Evolutionary conservation across 2,113 vertebrate genomes (phyloP), one percentile per base, ranked within the genome.

Genomic region (Callipepla californica): DNA sequence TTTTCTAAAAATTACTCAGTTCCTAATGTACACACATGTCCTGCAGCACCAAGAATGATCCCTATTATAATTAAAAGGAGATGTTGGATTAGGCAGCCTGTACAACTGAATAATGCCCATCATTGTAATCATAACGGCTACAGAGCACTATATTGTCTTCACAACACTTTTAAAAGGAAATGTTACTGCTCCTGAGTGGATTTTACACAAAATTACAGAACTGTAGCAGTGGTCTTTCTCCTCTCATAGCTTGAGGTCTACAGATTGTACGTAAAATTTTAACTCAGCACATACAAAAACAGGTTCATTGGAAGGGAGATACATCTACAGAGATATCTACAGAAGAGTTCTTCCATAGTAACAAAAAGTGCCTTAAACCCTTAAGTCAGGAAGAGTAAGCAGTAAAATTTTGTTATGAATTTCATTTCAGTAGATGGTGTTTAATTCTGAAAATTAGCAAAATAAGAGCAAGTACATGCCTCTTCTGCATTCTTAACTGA

Each of bases 171-270:
- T 44, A 32, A 81, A 67, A 83, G 5, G 6, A 75, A 91, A 53
- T 77, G 55, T 30, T 67, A 32, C 59, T 77, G 3, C 17, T 74
- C 30, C 44, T 44, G 23, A 34, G 25, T 73, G 26, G 22, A 72
- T 45, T 42, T 90, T 69, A 32, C 28, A 10, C 48, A 73, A 63
- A 61, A 66, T 93, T 88, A 70, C 2, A 22, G 80, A 95, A 94
- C 55, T 32, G 20, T 55, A 72, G 32, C 18, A 57, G 48, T 80
- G 77, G 23, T 74, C 10, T 67, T 87, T 45, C 68, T 91, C 69
- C 30, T 70, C 36, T 57, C 58, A 44, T 19, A 88, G 40, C 15
- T 85, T 69, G 59, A 68, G 6, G 5, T 68, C 75, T 40, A 78
- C 26, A 75, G 81, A 80, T 3, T 70, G 44, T 30, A 72, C 4